Conservation (phyloP, 2,113 vertebrate species). For the Pavo muticus region DNA sequence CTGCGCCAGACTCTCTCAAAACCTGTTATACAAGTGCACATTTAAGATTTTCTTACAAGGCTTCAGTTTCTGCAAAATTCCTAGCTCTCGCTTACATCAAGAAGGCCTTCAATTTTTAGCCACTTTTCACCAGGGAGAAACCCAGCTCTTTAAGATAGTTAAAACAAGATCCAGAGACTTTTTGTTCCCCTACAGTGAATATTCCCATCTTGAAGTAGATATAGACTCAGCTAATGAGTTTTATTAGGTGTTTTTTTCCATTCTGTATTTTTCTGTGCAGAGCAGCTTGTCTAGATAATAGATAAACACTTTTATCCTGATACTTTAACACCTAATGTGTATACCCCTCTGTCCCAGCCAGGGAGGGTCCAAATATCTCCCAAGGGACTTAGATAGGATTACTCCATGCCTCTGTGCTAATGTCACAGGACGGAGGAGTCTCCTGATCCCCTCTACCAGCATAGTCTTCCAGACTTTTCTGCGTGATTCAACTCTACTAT, state of each 20-base stretch:
- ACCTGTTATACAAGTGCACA: slow-evolving; percentile 64
- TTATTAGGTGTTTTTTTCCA: not conserved
- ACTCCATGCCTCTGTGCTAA: not conserved
- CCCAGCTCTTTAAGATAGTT: not conserved
- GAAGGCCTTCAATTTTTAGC: not conserved
- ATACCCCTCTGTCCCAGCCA: not conserved
- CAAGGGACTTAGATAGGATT: not conserved
- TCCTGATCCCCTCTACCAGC: not conserved
- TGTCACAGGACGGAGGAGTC: not conserved
- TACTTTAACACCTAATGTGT: not conserved
- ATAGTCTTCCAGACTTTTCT: slow-evolving; percentile 5
- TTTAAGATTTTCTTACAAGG: slow-evolving; percentile 64
- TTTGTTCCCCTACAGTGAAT: not conserved
- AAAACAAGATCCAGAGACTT: not conserved
- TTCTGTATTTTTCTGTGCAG: not conserved
- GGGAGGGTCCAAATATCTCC: not conserved
- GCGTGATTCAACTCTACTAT: not conserved
- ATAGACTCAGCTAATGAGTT: not conserved
- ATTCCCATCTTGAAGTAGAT: not conserved
- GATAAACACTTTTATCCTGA: not conserved
- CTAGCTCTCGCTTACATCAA: slow-evolving; percentile 27
- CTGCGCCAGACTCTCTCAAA: slow-evolving; percentile 31
- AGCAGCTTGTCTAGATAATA: not conserved
- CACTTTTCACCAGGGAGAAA: not conserved
- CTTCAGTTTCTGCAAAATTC: slow-evolving; percentile 49